Conservation (phyloP, 2,113 vertebrate genomes). For the Phasianus colchicus region DNA sequence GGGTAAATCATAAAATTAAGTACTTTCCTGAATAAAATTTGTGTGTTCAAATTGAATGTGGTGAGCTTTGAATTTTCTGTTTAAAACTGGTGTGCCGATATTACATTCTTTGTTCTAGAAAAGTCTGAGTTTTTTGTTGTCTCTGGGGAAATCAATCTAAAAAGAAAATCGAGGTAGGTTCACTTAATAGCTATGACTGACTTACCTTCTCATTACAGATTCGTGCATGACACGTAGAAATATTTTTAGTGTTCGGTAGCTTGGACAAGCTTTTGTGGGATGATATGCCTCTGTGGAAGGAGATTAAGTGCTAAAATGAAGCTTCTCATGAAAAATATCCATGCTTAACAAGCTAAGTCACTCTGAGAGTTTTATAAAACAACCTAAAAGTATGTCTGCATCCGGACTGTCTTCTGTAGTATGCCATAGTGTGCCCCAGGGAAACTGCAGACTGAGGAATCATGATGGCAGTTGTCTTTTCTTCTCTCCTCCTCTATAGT, state of each 20-base stretch:
- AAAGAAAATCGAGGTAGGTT: not conserved
- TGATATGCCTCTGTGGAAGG: not conserved
- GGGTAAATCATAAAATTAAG: too few species aligned
- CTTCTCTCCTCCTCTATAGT: not conserved
- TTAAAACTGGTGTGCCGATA: not conserved
- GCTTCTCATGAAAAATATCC: not conserved
- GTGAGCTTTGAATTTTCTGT: not conserved
- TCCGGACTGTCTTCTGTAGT: not conserved
- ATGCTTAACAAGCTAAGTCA: not conserved
- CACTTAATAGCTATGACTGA: not conserved
- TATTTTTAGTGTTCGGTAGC: not conserved
- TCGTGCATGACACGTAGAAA: not conserved
- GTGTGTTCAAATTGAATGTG: too few species aligned
- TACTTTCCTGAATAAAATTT: too few species aligned
- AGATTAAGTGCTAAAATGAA: not conserved
- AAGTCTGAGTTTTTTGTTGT: not conserved
- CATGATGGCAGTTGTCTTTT: not conserved
- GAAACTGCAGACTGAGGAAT: not conserved
- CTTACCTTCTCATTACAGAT: not conserved
- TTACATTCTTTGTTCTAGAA: not conserved
- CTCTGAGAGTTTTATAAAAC: not conserved
- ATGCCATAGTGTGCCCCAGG: not conserved
- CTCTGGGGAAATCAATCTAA: not conserved
- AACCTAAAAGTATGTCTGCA: not conserved
- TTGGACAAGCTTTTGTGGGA: not conserved